phyloP scores from a whole-genome alignment of 2,797 vertebrate species.

The Parotocinclus haroldoi region DNA sequence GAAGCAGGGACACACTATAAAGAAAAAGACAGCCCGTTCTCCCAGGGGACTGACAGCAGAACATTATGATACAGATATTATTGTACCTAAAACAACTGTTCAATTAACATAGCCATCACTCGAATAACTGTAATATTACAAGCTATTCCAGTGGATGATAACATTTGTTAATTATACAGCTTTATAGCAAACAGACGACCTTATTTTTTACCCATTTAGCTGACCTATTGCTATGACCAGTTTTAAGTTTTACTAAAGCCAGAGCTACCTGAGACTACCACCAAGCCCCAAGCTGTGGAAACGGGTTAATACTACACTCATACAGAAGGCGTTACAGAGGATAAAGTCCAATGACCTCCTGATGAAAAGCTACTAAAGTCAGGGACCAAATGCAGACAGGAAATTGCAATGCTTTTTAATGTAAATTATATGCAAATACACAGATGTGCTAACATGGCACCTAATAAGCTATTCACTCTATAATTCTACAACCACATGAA shows the following conservation, averaged over 20 bases:
- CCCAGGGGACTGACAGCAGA: too few relatives aligned
- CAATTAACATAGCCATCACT: too few relatives aligned
- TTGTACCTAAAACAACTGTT: too few relatives aligned
- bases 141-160: too few relatives aligned
- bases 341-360: slow-evolving; percentile 32
- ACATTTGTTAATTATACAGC: not conserved
- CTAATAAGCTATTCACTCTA: slow-evolving; percentile 10
- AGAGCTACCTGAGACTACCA: not conserved
- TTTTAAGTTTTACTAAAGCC: not conserved
- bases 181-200: too few relatives aligned
- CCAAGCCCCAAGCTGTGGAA: slow-evolving; percentile 26
- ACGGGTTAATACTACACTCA: slow-evolving; percentile 20
- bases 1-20: too few relatives aligned
- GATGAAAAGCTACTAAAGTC: slow-evolving; percentile 23
- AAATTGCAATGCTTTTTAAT: slow-evolving; percentile 29
- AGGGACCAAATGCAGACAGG: slow-evolving; percentile 50
- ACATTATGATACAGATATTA: too few relatives aligned
- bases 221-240: too few relatives aligned
- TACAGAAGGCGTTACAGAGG: slow-evolving; percentile 15
- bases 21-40: too few relatives aligned
- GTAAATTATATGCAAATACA: slow-evolving; percentile 38
- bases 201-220: too few relatives aligned
- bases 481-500: not conserved
- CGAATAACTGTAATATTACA: too few relatives aligned
- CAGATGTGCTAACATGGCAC: slow-evolving; percentile 17